Evolutionary conservation across 2,888 invertebrate genomes (phyloP).

Genomic region (Tinea trinotella): DNA sequence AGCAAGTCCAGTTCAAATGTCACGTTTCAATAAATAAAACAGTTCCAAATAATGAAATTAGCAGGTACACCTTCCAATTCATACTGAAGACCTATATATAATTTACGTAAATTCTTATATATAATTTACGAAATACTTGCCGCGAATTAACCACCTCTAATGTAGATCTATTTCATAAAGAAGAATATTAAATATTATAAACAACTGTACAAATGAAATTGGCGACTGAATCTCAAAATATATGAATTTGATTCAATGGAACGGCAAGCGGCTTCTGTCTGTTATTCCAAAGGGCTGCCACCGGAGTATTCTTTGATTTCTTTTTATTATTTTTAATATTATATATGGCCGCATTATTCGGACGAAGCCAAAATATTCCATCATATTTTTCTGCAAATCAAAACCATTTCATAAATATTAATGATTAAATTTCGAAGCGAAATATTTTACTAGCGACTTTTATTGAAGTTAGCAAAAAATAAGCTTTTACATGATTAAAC

Average conservation of each 20-base stretch:
- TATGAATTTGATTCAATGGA: constrained; percentile 74
- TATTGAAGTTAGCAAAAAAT: neutral
- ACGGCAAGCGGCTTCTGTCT: constrained; percentile 70
- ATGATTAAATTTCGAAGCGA: constrained; percentile 26
- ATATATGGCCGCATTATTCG: constrained; percentile 49
- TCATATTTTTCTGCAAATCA: constrained; percentile 39
- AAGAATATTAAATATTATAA: neutral
- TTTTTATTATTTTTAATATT: constrained; percentile 60
- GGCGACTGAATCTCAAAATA: constrained; percentile 73
- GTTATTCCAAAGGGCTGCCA: constrained; percentile 66
- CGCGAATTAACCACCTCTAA: too few relatives aligned
- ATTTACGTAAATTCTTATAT: too few relatives aligned
- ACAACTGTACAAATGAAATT: constrained; percentile 61
- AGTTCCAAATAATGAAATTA: too few relatives aligned
- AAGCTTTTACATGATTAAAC: too few relatives aligned
- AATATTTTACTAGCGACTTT: constrained; percentile 8
- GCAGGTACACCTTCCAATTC: too few relatives aligned
- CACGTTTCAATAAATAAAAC: too few relatives aligned
- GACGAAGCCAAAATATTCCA: constrained; percentile 41
- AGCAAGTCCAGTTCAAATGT: too few relatives aligned
- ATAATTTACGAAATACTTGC: too few relatives aligned
- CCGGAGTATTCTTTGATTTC: constrained; percentile 45
- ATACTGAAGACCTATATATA: too few relatives aligned
- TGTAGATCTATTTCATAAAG: neutral
- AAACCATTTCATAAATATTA: constrained; percentile 2